Base-by-base conservation (phyloP, 2,888 invertebrate species). In the Diplolepis rosae region DNA sequence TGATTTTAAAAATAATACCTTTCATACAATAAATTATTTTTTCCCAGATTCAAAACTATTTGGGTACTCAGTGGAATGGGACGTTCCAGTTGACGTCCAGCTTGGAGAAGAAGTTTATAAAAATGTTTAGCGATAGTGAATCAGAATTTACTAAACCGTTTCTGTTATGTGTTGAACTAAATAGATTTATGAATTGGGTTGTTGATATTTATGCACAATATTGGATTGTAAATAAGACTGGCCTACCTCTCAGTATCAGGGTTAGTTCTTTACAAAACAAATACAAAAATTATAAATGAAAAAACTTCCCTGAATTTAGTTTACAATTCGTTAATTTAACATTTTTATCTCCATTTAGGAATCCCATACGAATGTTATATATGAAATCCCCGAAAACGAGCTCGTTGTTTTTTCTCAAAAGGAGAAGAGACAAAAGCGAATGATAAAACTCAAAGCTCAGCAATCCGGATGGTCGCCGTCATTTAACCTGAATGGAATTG, bases 141-240 rank as follows among this genome's bases (percentile, higher is more conserved):
- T 91, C 92, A 1, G 94, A 93, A 69, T 91, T 91, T 27, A 90
- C 91, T 48, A 93, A 93, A 79, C 92, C 94, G 79, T 90, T 95
- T 77, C 91, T 92, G 24, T 90, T 95, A 61, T 92, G 93, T 83
- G 92, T 94, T 30, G 92, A 92, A 77, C 90, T 93, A 22, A 93
- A 92, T 71, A 90, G 93, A 66, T 90, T 90, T 42, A 91, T 92
- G 66, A 91, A 92, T 79, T 92, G 93, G 88, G 92, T 93, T 75
- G 88, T 95, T 68, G 91, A 91, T 82, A 90, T 95, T 82, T 94
- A 94, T 86, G 93, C 95, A 1, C 95, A 95, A 15, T 96, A 94
- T 87, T 97, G 97, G 96, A 91, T 97, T 83, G 93, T 97, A 77
- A 97, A 97, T 89, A 95, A 95, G 89, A 95, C 96, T 3, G 95